Conservation (phyloP, 1,140 invertebrate species). For the Probaryconus sp. region DNA sequence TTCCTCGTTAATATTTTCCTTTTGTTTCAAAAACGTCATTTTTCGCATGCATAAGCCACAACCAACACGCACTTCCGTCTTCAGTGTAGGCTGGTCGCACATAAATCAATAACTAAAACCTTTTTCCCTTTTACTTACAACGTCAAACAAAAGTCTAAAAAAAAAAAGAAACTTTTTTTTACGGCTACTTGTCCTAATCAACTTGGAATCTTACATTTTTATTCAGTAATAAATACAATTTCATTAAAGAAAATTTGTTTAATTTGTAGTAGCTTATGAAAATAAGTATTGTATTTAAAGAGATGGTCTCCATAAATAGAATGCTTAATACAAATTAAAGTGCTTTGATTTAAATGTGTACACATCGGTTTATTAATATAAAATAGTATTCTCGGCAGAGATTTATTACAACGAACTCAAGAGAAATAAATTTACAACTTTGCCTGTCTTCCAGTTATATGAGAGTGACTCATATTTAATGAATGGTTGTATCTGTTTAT, state of each 20-base stretch:
- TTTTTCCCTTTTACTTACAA: constrained; percentile 10
- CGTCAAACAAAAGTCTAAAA: constrained; percentile 3
- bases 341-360: too few species aligned
- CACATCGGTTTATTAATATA: too few species aligned
- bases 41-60: constrained; percentile 31
- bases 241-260: too few species aligned
- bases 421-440: constrained; percentile 12
- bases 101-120: constrained; percentile 39
- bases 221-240: too few species aligned
- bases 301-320: too few species aligned
- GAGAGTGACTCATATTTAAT: constrained; percentile 19
- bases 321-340: too few species aligned
- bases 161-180: neutral
- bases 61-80: constrained; percentile 26
- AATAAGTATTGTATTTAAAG: too few species aligned
- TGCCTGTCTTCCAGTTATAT: constrained; percentile 8
- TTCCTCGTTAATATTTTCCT: constrained; percentile 16
- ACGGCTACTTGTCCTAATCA: too few species aligned
- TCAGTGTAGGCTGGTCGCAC: neutral
- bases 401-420: constrained; percentile 7
- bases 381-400: too few species aligned
- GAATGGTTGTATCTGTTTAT: constrained; percentile 34
- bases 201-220: too few species aligned
- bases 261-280: too few species aligned
- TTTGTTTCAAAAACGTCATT: constrained; percentile 32